Evolutionary conservation across 1,140 invertebrate genomes (phyloP), one percentile per base, ranked within the genome.

Genomic region (Acyrthosiphon pisum): DNA sequence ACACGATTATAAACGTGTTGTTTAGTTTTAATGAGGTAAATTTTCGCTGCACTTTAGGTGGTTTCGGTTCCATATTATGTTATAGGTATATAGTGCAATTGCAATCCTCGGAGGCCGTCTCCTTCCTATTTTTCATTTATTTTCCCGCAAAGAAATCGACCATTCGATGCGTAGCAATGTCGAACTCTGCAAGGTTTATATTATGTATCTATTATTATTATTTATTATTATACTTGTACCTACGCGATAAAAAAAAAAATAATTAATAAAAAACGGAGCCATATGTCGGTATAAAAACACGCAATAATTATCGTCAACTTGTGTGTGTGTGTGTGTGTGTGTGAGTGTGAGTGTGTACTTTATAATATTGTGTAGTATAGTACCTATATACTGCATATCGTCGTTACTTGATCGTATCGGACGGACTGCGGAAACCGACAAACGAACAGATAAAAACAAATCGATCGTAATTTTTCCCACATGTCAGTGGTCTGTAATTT

Each of bases 391-490:
- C 30, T 68, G 60, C 26, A 9, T 30, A 11, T 68, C 26, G 30
- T 83, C 22, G 83, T 46, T 41, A 44, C 26, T 86, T 86, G 41
- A 86, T 86, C 41, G 23, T 68, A 30, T 44, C 41, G 83, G 83
- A 86, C 9, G 22, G 83, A 44, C 41, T 30, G 83, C 83, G 37
- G 41, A 86, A 89, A 53, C 87, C 89, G 53, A 90, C 89, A 90
- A 90, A 90, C 53, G 56, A 90, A 90, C 37, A 53, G 89, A 90
- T 90, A 90, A 90, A 90, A 90, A 41, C 41, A 44, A 86, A 86
- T 86, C 41, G 83, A 86, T 86, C 41, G 83, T 86, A 44, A 86
- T 86, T 86, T 86, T 86, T 86, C 30, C 11, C 60, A n/a, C 60
- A 68, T 68, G 60, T 68, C 60, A 68, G 30, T 83, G 37, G 81